Conservation (phyloP, 2,888 invertebrate species). For the Coronaproctus castanopsis region DNA sequence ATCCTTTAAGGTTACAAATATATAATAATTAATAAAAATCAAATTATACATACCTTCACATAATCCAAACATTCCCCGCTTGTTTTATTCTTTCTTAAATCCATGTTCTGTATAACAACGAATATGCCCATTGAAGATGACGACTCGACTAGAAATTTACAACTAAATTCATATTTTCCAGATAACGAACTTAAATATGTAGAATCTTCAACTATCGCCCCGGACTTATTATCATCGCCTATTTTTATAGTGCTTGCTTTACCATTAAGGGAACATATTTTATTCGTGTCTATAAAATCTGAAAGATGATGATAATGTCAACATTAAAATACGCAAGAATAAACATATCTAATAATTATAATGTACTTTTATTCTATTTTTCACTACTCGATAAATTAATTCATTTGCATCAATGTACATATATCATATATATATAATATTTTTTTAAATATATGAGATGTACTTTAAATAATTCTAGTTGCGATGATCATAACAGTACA, state of each 20-base stretch:
- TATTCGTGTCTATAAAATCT: conserved; percentile 18
- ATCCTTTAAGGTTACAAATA: no score
- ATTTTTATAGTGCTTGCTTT: conserved; percentile 14
- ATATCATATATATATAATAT: no score
- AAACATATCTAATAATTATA: no score
- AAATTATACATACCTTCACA: conserved; percentile 27
- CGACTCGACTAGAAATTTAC: conserved; percentile 25
- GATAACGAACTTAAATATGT: conserved; percentile 21
- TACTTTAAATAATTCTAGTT: no score
- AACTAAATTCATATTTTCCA: conserved; percentile 23
- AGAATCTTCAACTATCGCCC: conserved; percentile 23
- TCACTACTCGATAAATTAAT: no score
- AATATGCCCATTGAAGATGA: conserved; percentile 27
- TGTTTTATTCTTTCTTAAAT: conserved; percentile 26
- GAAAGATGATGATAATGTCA: conserved; percentile 10
- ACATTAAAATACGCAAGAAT: no score
- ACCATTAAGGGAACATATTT: conserved; percentile 14
- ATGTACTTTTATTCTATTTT: no score
- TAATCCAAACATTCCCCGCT: conserved; percentile 31
- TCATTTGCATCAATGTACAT: no score
- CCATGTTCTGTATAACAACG: conserved; percentile 32
- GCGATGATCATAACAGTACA: no score
- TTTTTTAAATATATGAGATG: no score
- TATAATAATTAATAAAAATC: no score
- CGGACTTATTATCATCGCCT: conserved; percentile 21